Percentiles rank a stretch among this genome's conserved stretches.
These are phyloP conservation scores for Rotaria socialis DNA, from an alignment of 2,888 invertebrate genomes.

Conservation along the genomic window DNA sequence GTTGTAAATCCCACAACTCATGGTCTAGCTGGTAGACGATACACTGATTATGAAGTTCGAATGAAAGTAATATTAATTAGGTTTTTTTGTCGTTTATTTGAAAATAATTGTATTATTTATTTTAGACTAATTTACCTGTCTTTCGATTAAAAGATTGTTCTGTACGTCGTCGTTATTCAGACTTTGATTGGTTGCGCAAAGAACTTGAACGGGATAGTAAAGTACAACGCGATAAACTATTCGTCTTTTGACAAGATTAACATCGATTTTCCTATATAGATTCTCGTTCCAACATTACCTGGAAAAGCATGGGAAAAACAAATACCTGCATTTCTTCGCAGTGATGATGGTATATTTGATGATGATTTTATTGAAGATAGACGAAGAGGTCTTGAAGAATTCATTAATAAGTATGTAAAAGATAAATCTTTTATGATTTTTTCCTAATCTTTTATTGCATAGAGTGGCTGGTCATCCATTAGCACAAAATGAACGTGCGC, in stretches of 20 bases:
- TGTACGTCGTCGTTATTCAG: constrained; percentile 92
- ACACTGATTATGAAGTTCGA: constrained; percentile 98
- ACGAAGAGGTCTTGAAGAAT: constrained; percentile 89
- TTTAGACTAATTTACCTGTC: constrained; percentile 95
- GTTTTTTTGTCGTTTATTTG: background rate
- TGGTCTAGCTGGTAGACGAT: constrained; percentile 94
- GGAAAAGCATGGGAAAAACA: constrained; percentile 98
- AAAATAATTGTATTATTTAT: constrained; percentile 52
- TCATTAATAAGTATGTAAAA: constrained; percentile 83
- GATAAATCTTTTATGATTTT: background rate
- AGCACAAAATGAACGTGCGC: constrained; percentile 95
- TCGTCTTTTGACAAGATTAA: constrained; percentile 27
- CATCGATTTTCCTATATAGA: constrained; percentile 61
- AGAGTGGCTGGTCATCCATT: constrained; percentile 95
- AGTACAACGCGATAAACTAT: constrained; percentile 62
- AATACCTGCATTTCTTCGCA: constrained; percentile 78
- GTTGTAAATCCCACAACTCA: constrained; percentile 95
- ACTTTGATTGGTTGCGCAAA: constrained; percentile 98
- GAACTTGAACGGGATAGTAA: constrained; percentile 98
- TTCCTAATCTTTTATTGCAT: constrained; percentile 52
- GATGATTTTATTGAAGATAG: constrained; percentile 98
- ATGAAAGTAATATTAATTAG: constrained; percentile 73
- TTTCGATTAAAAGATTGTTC: constrained; percentile 98
- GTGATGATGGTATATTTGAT: constrained; percentile 98
- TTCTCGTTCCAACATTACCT: constrained; percentile 93